Conservation (phyloP, 2,888 invertebrate species). For the Apomyelois bistriatella region DNA sequence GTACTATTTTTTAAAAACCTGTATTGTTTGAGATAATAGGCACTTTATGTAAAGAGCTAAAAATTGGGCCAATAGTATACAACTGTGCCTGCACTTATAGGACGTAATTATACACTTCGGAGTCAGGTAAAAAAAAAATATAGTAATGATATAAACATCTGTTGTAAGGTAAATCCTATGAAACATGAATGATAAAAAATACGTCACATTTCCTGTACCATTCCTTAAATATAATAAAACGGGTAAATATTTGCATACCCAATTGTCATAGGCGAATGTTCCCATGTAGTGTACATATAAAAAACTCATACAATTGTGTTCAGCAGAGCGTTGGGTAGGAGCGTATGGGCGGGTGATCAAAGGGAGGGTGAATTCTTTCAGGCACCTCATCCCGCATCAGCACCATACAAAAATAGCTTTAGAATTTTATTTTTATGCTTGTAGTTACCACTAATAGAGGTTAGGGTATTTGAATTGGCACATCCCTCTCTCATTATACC, state of each 20-base stretch:
- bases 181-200: not conserved
- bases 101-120: too few relatives aligned
- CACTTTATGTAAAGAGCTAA: too few relatives aligned
- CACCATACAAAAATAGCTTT: slow-evolving; percentile 8
- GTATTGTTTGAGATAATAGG: too few relatives aligned
- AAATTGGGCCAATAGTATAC: too few relatives aligned
- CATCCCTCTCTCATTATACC: too few relatives aligned
- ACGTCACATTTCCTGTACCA: not conserved
- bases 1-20: too few relatives aligned
- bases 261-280: slow-evolving; percentile 3
- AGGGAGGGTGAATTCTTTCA: slow-evolving; percentile 3
- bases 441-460: too few relatives aligned
- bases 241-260: slow-evolving; percentile 2
- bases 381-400: not conserved
- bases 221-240: slow-evolving; percentile 1
- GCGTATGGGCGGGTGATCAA: slow-evolving; percentile 12
- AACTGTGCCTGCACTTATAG: too few relatives aligned
- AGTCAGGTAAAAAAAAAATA: too few relatives aligned
- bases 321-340: not conserved
- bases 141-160: too few relatives aligned
- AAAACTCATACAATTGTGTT: slow-evolving; percentile 8
- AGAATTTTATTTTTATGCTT: not conserved
- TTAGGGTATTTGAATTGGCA: too few relatives aligned
- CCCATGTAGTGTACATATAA: not conserved
- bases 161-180: too few relatives aligned